These are phyloP conservation scores for Pollenia griseotomentosa DNA, from an alignment of 2,888 invertebrate species.

Conservation along the genomic window DNA sequence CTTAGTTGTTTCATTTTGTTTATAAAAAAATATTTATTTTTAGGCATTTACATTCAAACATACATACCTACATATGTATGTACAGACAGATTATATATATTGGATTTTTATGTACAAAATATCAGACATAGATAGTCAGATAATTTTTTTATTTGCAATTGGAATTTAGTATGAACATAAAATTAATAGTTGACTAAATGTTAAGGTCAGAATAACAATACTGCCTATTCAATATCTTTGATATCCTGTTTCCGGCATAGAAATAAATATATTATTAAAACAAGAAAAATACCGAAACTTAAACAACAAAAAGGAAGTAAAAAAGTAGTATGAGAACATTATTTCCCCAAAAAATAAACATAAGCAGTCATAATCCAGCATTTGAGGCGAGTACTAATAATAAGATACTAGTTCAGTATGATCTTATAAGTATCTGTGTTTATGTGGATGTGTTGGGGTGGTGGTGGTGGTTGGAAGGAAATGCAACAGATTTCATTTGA, in stretches of 20 bases:
- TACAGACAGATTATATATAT: constrained; percentile 20
- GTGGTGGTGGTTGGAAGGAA: constrained; percentile 8
- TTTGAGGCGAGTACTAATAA: constrained; percentile 31
- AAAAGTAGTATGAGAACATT: constrained; percentile 17
- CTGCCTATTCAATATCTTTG: constrained; percentile 65
- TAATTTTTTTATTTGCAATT: constrained; percentile 41
- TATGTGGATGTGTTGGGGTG: neutral
- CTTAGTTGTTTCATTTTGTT: neutral
- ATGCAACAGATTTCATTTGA: constrained; percentile 69
- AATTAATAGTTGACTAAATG: constrained; percentile 48
- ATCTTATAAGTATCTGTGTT: constrained; percentile 11
- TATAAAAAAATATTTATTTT: constrained; percentile 4
- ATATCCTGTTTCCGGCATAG: constrained; percentile 66
- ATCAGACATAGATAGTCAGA: neutral
- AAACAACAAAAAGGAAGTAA: constrained; percentile 23
- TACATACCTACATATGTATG: neutral
- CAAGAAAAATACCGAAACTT: neutral
- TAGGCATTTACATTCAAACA: no score
- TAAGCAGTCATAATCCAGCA: constrained; percentile 60
- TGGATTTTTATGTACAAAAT: neutral
- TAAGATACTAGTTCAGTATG: constrained; percentile 27
- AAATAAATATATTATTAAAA: constrained; percentile 52
- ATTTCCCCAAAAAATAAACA: constrained; percentile 1
- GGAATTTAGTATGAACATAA: constrained; percentile 36
- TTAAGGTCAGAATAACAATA: constrained; percentile 52